Evolutionary conservation across 1,140 invertebrate species (phyloP).

Genomic region (Antheraea pernyi): DNA sequence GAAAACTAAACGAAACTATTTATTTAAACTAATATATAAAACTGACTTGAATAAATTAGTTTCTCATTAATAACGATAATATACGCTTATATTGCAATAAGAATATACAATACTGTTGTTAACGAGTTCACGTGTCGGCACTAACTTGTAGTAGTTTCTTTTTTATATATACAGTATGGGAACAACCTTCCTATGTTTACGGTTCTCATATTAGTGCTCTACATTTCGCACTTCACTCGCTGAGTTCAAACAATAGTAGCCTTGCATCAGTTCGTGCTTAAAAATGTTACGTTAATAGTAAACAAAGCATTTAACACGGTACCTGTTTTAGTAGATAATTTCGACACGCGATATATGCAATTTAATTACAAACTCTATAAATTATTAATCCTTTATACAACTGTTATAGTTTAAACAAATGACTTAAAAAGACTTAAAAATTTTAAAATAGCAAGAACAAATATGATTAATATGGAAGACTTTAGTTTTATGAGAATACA

Average conservation of each 20-base stretch:
- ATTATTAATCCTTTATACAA: not conserved
- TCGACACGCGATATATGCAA: slow-evolving; percentile 15
- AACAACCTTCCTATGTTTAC: slow-evolving; percentile 28
- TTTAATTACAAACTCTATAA: not conserved
- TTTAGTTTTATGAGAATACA: not conserved
- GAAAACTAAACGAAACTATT: too few species aligned
- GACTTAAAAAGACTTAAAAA: too few species aligned
- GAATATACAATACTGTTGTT: not conserved
- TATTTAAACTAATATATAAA: too few species aligned
- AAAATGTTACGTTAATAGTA: slow-evolving; percentile 24
- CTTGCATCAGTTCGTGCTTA: slow-evolving; percentile 29
- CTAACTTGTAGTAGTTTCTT: slow-evolving; percentile 22
- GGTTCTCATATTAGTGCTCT: slow-evolving; percentile 32
- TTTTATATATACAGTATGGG: slow-evolving; percentile 8
- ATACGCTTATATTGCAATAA: not conserved
- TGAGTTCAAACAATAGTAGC: slow-evolving; percentile 27
- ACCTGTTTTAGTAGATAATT: slow-evolving; percentile 18
- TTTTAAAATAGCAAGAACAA: too few species aligned
- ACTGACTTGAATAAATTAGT: too few species aligned
- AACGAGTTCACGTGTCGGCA: not conserved
- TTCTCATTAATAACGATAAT: too few species aligned
- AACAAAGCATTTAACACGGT: slow-evolving; percentile 27
- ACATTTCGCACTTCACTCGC: slow-evolving; percentile 27
- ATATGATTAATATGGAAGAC: too few species aligned
- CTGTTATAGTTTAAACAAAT: too few species aligned